Evolutionary conservation across 2,888 invertebrate genomes (phyloP).

Genomic region (Melanotus villosus): DNA sequence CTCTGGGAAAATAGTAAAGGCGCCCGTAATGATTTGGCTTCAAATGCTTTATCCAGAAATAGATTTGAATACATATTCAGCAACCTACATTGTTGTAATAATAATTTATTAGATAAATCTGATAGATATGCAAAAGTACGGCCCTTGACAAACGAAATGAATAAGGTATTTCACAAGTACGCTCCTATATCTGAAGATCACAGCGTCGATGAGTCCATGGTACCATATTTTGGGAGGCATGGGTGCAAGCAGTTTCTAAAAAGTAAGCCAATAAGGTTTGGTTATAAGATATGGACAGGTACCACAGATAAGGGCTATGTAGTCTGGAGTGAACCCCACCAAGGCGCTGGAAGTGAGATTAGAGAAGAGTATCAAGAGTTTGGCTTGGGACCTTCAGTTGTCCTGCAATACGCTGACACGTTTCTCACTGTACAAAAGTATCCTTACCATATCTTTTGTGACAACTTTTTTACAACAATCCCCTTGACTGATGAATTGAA

Average conservation of each 20-base stretch:
- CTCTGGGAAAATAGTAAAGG: slow-evolving; percentile 53
- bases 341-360: slow-evolving; percentile 7
- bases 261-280: no score
- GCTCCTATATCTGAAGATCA: slow-evolving; percentile 44
- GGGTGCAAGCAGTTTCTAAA: slow-evolving; percentile 12
- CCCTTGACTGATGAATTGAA: slow-evolving; percentile 35
- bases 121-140: slow-evolving; percentile 55
- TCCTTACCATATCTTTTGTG: slow-evolving; percentile 48
- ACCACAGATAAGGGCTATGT: slow-evolving; percentile 29
- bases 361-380: slow-evolving; percentile 5
- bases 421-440: slow-evolving; percentile 4
- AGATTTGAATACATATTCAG: slow-evolving; percentile 52
- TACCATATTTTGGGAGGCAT: slow-evolving; percentile 47
- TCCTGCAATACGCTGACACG: slow-evolving; percentile 45
- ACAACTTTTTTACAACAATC: slow-evolving; percentile 50
- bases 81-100: slow-evolving; percentile 52
- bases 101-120: slow-evolving; percentile 43
- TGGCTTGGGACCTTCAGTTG: slow-evolving; percentile 41
- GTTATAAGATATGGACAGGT: slow-evolving; percentile 49
- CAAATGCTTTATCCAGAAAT: slow-evolving; percentile 51
- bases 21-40: slow-evolving; percentile 49
- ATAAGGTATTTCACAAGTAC: slow-evolving; percentile 39
- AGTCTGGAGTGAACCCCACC: slow-evolving; percentile 17
- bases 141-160: slow-evolving; percentile 50
- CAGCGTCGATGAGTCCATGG: no score